Conservation (phyloP, 1,140 invertebrate species). For the Heterodera schachtii region DNA sequence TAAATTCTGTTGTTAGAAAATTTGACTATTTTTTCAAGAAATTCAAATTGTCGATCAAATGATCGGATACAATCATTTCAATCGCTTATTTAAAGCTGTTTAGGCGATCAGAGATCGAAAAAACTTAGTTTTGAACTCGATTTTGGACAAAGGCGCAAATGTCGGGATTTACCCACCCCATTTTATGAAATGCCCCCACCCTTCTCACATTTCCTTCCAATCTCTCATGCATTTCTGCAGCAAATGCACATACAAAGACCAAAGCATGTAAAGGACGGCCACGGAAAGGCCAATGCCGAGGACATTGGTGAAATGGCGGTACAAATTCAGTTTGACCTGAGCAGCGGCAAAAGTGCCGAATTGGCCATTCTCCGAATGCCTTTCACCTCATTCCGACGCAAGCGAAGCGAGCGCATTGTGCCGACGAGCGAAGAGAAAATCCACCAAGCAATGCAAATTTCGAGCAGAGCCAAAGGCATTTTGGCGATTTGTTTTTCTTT, state of each 20-base stretch:
- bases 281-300: constrained; percentile 83
- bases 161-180: too few species aligned
- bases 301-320: constrained; percentile 89
- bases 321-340: constrained; percentile 84
- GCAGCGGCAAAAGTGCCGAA: constrained; percentile 70
- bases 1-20: too few species aligned
- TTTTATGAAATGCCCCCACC: neutral
- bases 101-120: too few species aligned
- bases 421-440: constrained; percentile 77
- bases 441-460: constrained; percentile 65
- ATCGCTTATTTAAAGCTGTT: too few species aligned
- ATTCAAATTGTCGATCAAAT: too few species aligned
- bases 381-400: constrained; percentile 71
- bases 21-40: too few species aligned
- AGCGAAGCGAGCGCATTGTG: constrained; percentile 82
- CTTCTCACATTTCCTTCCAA: constrained; percentile 78
- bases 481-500: constrained; percentile 66
- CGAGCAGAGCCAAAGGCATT: constrained; percentile 60
- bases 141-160: too few species aligned
- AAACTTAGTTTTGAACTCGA: too few species aligned
- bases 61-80: too few species aligned
- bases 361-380: constrained; percentile 1
- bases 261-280: constrained; percentile 87
- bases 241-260: constrained; percentile 79
- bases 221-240: constrained; percentile 70